Evolutionary conservation across 37 sponge, comb jelly and placozoan genomes (phyloP).

Genomic region (Halichondria panicea): DNA sequence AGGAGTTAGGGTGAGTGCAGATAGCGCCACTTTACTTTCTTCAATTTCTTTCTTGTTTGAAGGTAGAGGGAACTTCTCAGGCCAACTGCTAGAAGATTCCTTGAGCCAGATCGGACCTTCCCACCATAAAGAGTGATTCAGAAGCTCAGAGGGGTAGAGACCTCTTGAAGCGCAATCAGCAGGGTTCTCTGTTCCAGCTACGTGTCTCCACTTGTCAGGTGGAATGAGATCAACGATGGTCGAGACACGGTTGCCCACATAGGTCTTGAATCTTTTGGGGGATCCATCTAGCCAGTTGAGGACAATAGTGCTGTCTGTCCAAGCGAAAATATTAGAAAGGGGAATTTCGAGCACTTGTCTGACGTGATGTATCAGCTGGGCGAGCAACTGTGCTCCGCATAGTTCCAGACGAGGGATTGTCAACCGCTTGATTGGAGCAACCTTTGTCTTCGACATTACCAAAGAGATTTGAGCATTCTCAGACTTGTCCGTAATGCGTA

Average conservation of each 20-base stretch:
- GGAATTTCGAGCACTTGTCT: neutral
- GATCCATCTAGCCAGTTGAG: conserved; percentile 18
- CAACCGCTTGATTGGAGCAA: conserved; percentile 29
- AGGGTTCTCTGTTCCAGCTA: conserved; percentile 19
- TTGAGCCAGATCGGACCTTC: conserved; percentile 11
- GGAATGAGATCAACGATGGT: conserved; percentile 16
- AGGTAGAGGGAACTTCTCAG: neutral
- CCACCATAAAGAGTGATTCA: conserved; percentile 22
- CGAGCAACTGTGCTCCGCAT: conserved; percentile 23
- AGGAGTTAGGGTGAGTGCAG: neutral
- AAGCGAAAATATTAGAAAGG: conserved; percentile 10
- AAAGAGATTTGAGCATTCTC: conserved; percentile 9
- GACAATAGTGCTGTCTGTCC: conserved; percentile 36
- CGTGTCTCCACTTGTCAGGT: conserved; percentile 11
- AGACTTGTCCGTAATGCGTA: conserved; percentile 10
- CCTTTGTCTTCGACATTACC: conserved; percentile 16
- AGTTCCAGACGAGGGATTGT: conserved; percentile 27
- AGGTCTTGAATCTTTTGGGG: conserved; percentile 16
- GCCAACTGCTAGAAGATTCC: conserved; percentile 26
- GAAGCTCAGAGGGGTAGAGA: conserved; percentile 19
- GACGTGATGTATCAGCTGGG: conserved; percentile 23
- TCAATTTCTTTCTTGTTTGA: neutral
- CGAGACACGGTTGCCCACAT: conserved; percentile 33
- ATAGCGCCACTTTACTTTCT: neutral
- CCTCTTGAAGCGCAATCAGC: conserved; percentile 30